A percentile compares a stretch with the other conserved stretches of the same genome.
Evolutionary conservation across 2,888 invertebrate species (phyloP).

Genomic region (Apocheima hispidaria): DNA sequence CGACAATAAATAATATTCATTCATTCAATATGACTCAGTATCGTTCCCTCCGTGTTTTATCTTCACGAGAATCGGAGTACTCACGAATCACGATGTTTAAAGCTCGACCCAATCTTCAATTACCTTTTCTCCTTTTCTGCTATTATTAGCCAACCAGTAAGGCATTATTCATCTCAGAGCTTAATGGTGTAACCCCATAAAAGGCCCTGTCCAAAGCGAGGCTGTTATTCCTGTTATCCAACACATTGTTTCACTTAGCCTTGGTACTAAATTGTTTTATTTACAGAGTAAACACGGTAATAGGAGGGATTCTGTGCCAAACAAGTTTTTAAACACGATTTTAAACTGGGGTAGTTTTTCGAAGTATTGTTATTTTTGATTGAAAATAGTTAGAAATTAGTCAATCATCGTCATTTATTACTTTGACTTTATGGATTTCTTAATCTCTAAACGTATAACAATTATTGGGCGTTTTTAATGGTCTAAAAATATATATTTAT

Average conservation of each 20-base stretch:
- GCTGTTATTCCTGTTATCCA: constrained; percentile 37
- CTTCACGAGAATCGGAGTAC: constrained; percentile 9
- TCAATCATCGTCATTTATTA: background rate
- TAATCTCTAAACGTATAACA: background rate
- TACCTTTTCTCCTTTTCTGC: constrained; percentile 23
- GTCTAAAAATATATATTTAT: background rate
- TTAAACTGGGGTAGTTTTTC: background rate
- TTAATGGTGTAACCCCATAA: constrained; percentile 47
- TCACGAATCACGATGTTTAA: constrained; percentile 1
- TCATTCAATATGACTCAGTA: constrained; percentile 11
- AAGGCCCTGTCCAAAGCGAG: constrained; percentile 32
- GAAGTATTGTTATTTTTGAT: background rate
- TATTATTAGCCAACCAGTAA: constrained; percentile 23
- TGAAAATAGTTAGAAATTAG: background rate
- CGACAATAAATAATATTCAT: too few relatives aligned
- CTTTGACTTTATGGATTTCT: background rate
- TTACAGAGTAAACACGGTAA: constrained; percentile 12
- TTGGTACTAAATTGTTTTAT: constrained; percentile 8
- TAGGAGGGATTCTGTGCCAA: constrained; percentile 8
- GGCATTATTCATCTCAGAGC: constrained; percentile 56
- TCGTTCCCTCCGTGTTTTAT: constrained; percentile 19
- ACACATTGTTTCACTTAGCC: constrained; percentile 20
- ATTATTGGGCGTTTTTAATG: too few relatives aligned
- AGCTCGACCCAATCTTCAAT: constrained; percentile 8
- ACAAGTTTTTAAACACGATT: background rate